phyloP scores from a whole-genome alignment of 2,888 invertebrate species.

The Heterodera filipjevi region DNA sequence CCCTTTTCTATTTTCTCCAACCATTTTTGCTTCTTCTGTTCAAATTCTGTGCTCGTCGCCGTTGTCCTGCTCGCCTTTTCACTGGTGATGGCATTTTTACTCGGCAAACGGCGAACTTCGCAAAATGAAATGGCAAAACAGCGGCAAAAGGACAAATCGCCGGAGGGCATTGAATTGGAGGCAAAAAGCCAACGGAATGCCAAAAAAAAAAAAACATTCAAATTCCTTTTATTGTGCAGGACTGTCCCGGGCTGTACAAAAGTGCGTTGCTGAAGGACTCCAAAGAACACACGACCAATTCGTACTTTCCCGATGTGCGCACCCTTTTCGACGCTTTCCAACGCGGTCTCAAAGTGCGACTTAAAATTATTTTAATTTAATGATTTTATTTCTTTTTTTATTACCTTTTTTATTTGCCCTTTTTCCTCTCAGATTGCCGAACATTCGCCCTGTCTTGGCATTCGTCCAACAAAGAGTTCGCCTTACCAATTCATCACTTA shows the following conservation, averaged over 20 bases:
- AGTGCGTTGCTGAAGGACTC: constrained; percentile 52
- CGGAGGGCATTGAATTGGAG: neutral
- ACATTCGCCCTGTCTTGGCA: constrained; percentile 55
- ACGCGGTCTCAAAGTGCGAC: constrained; percentile 52
- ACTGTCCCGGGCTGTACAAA: constrained; percentile 55
- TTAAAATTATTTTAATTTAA: constrained; percentile 19
- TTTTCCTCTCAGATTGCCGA: constrained; percentile 43
- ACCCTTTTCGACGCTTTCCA: constrained; percentile 59
- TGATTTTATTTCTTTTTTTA: no score
- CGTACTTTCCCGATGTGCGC: constrained; percentile 54
- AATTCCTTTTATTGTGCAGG: constrained; percentile 36
- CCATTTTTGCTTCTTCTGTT: neutral
- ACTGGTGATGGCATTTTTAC: neutral
- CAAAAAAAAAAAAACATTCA: neutral
- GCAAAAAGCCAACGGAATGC: neutral
- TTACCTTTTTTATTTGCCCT: neutral
- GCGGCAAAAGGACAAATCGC: neutral
- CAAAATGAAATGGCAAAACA: neutral
- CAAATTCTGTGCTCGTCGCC: neutral
- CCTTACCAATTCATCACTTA: constrained; percentile 52
- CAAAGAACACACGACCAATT: constrained; percentile 41
- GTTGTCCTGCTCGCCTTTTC: neutral
- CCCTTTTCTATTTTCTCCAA: neutral
- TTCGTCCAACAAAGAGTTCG: constrained; percentile 41
- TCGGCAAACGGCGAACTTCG: neutral